A percentile compares a stretch with the other conserved stretches of the same genome.
Conservation (phyloP, 2,888 invertebrate genomes). For the Eurois occulta region DNA sequence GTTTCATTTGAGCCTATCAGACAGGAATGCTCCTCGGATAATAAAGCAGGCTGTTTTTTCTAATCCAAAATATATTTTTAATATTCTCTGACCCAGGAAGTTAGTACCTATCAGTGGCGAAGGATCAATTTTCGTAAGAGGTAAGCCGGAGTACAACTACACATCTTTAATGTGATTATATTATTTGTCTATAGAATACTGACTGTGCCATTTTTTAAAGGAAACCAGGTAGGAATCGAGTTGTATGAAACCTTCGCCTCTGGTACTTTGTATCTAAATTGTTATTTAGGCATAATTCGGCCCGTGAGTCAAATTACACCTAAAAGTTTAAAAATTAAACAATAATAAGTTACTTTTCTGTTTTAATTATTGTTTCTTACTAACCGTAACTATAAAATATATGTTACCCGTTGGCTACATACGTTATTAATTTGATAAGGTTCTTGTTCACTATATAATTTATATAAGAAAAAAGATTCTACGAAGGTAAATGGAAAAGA, state of each 20-base stretch:
- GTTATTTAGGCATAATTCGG: not conserved
- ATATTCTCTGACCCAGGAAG: not conserved
- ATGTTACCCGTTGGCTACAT: not conserved
- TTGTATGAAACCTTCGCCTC: too few species aligned
- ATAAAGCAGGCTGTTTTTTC: not conserved
- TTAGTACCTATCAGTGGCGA: not conserved
- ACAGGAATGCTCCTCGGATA: not conserved
- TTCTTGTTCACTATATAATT: not conserved
- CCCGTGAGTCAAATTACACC: not conserved
- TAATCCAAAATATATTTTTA: not conserved
- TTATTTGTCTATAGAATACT: too few species aligned
- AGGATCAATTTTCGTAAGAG: too few species aligned
- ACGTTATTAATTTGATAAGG: not conserved
- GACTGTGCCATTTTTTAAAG: too few species aligned
- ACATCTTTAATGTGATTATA: too few species aligned
- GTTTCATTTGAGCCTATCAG: not conserved
- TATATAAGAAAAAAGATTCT: conserved; percentile 14
- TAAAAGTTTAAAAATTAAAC: not conserved
- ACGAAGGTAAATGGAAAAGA: conserved; percentile 18
- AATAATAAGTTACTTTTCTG: not conserved
- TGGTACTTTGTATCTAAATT: too few species aligned
- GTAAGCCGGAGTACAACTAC: too few species aligned
- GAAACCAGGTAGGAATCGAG: too few species aligned
- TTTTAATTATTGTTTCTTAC: not conserved
- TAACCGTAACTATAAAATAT: not conserved